Evolutionary conservation across 2,797 vertebrate species (phyloP).

Genomic region (Chaunax sp.): DNA sequence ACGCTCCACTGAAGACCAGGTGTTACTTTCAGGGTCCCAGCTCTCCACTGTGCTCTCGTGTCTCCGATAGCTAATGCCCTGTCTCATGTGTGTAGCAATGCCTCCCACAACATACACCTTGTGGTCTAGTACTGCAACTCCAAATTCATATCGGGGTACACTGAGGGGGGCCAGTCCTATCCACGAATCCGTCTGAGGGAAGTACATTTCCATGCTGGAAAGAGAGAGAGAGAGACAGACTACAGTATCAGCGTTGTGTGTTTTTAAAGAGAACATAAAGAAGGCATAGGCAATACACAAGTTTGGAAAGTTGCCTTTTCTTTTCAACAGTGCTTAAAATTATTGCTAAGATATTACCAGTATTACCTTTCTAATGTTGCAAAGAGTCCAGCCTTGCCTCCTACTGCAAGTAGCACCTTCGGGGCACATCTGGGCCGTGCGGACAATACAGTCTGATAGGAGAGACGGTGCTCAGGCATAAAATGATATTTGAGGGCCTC

Average conservation of each 20-base stretch:
- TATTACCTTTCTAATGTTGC: constrained; percentile 95
- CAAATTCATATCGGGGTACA: constrained; percentile 95
- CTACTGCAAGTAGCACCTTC: constrained; percentile 96
- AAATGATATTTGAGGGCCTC: constrained; percentile 99
- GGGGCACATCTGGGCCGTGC: constrained; percentile 95
- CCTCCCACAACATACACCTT: constrained; percentile 96
- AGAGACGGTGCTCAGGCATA: constrained; percentile 98
- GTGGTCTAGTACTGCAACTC: constrained; percentile 94
- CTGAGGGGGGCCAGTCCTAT: constrained; percentile 95
- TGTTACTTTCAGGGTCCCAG: constrained; percentile 98
- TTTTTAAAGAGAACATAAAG: neutral
- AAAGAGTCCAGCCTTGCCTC: constrained; percentile 97
- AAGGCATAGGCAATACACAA: neutral
- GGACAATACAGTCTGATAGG: constrained; percentile 94
- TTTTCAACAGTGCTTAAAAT: neutral
- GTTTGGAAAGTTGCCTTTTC: neutral
- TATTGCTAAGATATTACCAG: neutral
- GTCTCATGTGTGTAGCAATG: constrained; percentile 94
- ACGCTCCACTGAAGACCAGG: constrained; percentile 91
- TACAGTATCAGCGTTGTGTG: fast-evolving
- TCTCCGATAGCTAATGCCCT: constrained; percentile 93
- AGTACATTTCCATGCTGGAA: constrained; percentile 97
- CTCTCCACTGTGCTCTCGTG: constrained; percentile 96
- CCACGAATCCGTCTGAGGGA: constrained; percentile 98
- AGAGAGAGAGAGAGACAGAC: constrained; percentile 27